Percentiles rank a stretch among this genome's conserved stretches.
Evolutionary conservation across 2,113 vertebrate genomes (phyloP).

Genomic region (Myotis yumanensis): DNA sequence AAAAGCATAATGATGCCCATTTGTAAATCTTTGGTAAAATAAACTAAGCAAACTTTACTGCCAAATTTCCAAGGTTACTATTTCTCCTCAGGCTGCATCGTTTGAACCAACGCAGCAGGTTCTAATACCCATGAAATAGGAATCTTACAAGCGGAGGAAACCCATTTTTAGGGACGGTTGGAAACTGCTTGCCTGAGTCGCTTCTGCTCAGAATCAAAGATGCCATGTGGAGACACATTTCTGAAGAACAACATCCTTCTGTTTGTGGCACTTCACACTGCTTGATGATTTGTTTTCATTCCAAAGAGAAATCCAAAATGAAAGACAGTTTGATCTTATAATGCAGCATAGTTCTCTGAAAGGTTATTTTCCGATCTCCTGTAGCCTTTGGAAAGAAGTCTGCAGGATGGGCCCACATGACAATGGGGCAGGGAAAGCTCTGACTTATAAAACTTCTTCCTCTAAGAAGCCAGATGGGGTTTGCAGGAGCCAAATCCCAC

Average conservation of each 20-base stretch:
- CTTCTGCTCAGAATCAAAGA: slow-evolving; percentile 40
- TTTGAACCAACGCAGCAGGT: slow-evolving; percentile 33
- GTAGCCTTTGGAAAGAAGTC: not conserved
- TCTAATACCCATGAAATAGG: slow-evolving; percentile 62
- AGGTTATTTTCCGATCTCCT: not conserved
- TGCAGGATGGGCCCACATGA: not conserved
- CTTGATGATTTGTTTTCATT: slow-evolving; percentile 50
- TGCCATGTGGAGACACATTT: not conserved
- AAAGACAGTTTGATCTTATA: not conserved
- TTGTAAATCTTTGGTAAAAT: slow-evolving; percentile 12
- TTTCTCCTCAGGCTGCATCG: not conserved
- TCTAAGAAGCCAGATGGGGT: slow-evolving; percentile 48
- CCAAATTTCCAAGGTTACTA: not conserved
- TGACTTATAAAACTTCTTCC: not conserved
- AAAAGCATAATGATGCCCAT: slow-evolving; percentile 27
- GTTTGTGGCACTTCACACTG: not conserved
- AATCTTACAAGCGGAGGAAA: slow-evolving; percentile 48
- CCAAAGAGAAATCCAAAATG: not conserved
- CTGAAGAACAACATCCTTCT: not conserved
- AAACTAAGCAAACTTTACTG: not conserved
- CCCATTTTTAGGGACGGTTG: slow-evolving; percentile 52
- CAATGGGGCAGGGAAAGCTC: fast-evolving
- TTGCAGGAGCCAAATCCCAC: not conserved
- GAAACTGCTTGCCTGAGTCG: slow-evolving; percentile 13
- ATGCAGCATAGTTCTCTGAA: not conserved